Evolutionary conservation across 2,113 vertebrate species (phyloP), one percentile per base, ranked within the genome.

Genomic region (Probosciger aterrimus): DNA sequence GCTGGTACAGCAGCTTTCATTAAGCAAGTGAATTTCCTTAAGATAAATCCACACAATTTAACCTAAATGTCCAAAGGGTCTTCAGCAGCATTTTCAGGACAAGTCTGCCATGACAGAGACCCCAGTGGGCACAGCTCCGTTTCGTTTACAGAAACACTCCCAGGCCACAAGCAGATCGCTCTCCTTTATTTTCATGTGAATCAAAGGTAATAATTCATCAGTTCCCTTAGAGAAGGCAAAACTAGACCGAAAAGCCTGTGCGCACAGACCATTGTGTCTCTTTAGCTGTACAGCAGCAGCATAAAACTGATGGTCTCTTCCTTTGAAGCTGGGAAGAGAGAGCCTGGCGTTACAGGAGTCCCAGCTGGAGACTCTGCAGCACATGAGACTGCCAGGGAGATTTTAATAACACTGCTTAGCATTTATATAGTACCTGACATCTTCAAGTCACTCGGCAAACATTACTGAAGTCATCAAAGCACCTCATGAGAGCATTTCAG

Each of bases 231-330:
- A 90, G 73, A 41, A 78, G 28, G 31, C 0, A 3, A 91, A 87
- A 78, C 41, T 9, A 65, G 39, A 86, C n/a, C 1, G 1, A 33
- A 70, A 93, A 62, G 25, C 5, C 0, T 2, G 43, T 9, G 23
- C 2, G 3, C 67, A 44, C 0, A 0, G 59, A 46, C 24, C 68
- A 91, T 1, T 0, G 0, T 31, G 31, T 47, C 49, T 44, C 62
- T 68, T 77, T 4, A 55, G 64, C 71, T 49, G 41, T 14, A 63
- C 59, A 65, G 49, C 47, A 82, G 74, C 35, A 77, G 41, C 0
- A 0, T 8, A 33, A 37, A 86, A 53, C 33, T 23, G 41, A 63
- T 0, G 0, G 81, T 60, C 55, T 81, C 43, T n/a, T 60, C 35
- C 47, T 76, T 11, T 25, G 65, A 88, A 80, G 25, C 57, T 10